A percentile compares a stretch with the other conserved stretches of the same genome.
These are phyloP conservation scores for Quadriops clusia DNA, from an alignment of 2,888 invertebrate species.

Conservation along the genomic window DNA sequence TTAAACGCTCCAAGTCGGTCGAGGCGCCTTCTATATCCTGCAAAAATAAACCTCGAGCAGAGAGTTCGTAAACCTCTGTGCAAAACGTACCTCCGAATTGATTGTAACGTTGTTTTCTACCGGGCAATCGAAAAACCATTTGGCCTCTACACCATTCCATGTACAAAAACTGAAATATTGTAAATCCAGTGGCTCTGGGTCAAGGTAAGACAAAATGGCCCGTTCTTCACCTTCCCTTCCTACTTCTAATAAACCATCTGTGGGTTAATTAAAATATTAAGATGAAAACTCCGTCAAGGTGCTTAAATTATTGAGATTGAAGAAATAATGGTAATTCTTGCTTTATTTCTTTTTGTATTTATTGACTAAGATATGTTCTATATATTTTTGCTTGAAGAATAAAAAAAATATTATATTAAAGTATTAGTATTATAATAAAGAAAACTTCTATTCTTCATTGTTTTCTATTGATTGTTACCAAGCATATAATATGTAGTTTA, in stretches of 20 bases:
- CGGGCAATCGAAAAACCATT: constrained; percentile 57
- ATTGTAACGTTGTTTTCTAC: constrained; percentile 26
- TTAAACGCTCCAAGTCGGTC: constrained; percentile 41
- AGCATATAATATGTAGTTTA: too few relatives aligned
- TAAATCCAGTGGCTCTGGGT: constrained; percentile 47
- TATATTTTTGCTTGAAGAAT: too few relatives aligned
- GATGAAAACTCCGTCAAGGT: neutral
- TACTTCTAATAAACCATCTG: constrained; percentile 51
- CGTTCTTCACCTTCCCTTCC: constrained; percentile 49
- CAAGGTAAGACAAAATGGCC: constrained; percentile 48
- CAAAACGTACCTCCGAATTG: constrained; percentile 20
- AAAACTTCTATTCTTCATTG: too few relatives aligned
- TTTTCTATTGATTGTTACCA: too few relatives aligned
- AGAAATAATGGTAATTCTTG: too few relatives aligned
- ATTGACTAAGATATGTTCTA: too few relatives aligned
- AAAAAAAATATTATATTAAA: too few relatives aligned
- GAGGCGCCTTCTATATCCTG: constrained; percentile 36
- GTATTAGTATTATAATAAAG: too few relatives aligned
- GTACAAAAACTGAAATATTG: constrained; percentile 57
- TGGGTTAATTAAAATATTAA: constrained; percentile 11
- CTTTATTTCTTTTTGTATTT: too few relatives aligned
- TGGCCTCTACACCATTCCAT: constrained; percentile 53
- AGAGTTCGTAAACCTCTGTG: constrained; percentile 12
- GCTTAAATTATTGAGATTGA: neutral
- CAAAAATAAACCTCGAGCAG: constrained; percentile 26